Evolutionary conservation across 1,140 invertebrate genomes (phyloP).

Genomic region (Holotrichia oblita): DNA sequence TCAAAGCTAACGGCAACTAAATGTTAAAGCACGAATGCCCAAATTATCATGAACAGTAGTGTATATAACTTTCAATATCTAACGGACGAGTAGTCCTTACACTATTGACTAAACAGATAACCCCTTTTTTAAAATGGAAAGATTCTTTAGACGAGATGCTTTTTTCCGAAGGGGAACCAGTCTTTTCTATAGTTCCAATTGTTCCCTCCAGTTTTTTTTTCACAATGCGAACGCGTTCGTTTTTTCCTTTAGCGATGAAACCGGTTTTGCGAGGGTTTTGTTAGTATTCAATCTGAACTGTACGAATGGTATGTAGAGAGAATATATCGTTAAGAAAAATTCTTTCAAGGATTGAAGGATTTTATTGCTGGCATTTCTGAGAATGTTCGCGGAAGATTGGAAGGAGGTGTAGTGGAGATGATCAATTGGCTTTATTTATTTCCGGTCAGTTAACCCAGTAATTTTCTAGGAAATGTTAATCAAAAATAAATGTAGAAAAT

Average conservation of each 20-base stretch:
- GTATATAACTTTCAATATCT: no score
- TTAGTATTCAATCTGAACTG: not conserved
- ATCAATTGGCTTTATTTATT: no score
- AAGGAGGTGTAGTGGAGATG: no score
- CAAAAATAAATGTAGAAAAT: no score
- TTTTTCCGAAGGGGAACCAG: conserved; percentile 18
- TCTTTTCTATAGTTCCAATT: conserved; percentile 15
- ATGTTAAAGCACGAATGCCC: no score
- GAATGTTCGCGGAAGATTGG: no score
- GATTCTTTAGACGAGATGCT: not conserved
- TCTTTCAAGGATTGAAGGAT: not conserved
- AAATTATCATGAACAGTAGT: no score
- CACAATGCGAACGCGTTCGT: not conserved
- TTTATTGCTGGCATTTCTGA: no score
- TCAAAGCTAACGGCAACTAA: no score
- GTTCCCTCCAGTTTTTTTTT: not conserved
- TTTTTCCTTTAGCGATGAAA: not conserved
- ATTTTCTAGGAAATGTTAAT: no score
- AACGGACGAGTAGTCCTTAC: not conserved
- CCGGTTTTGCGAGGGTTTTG: conserved; percentile 14
- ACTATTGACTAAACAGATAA: conserved; percentile 20
- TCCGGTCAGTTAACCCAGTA: no score
- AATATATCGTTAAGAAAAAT: not conserved
- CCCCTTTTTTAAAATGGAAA: not conserved
- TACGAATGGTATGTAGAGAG: not conserved